A percentile compares a stretch with the other conserved stretches of the same genome.
phyloP scores from a whole-genome alignment of 2,113 vertebrate species.

The Cardinalis cardinalis region DNA sequence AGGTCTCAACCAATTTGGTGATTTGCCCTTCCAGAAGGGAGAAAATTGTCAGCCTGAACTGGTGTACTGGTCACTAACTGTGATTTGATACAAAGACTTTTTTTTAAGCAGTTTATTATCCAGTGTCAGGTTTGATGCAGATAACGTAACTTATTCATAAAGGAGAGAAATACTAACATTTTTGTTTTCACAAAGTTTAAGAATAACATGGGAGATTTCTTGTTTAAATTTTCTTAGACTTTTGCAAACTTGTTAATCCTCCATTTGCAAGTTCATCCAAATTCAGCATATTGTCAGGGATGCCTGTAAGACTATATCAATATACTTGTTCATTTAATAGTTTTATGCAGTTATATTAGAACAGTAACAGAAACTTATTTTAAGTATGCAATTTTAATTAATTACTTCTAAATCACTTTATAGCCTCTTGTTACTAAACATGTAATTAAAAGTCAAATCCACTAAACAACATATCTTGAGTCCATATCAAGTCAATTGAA shows the following conservation, averaged over 20 bases:
- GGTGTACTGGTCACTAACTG: not conserved
- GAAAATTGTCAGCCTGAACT: not conserved
- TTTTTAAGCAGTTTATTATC: not conserved
- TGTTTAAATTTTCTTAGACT: not conserved
- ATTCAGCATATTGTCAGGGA: not conserved
- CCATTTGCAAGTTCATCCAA: not conserved
- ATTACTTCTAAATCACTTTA: not conserved
- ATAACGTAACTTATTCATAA: not conserved
- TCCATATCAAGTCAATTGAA: not conserved
- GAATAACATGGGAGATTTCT: not conserved
- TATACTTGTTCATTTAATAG: not conserved
- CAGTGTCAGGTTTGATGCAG: not conserved
- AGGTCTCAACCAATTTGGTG: rapidly evolving
- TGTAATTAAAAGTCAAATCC: not conserved
- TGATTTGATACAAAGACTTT: not conserved
- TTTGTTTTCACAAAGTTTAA: not conserved
- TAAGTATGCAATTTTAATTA: not conserved
- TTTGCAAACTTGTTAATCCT: not conserved
- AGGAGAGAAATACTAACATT: not conserved
- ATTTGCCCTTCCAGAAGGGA: not conserved
- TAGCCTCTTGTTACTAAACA: not conserved
- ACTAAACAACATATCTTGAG: not conserved
- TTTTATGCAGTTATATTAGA: not conserved
- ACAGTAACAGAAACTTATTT: not conserved
- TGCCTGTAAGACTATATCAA: not conserved